Percentiles rank a stretch among this genome's conserved stretches.
Evolutionary conservation across 2,888 invertebrate species (phyloP).

Genomic region (Azorinus chamasolen): DNA sequence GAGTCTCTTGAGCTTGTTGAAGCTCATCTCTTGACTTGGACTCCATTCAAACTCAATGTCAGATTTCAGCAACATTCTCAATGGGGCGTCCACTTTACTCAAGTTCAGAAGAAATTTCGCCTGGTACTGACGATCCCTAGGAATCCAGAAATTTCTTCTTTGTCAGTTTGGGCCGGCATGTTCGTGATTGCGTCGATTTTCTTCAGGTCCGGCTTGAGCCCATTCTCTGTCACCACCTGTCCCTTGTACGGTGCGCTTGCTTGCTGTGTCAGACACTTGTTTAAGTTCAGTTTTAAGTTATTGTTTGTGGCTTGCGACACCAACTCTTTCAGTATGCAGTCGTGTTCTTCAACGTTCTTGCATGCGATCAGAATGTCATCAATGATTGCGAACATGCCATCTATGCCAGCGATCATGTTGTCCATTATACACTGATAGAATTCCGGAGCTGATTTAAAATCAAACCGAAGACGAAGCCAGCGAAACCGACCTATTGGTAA

Average conservation of each 20-base stretch:
- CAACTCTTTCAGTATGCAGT: conserved; percentile 52
- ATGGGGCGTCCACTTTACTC: no score
- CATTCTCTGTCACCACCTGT: conserved; percentile 39
- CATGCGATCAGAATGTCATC: conserved; percentile 65
- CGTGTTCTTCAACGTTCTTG: conserved; percentile 51
- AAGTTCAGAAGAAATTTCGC: no score
- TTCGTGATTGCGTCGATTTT: conserved; percentile 58
- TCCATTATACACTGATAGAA: conserved; percentile 67
- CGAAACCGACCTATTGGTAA: conserved; percentile 64
- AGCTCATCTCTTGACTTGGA: no score
- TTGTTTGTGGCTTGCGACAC: conserved; percentile 49
- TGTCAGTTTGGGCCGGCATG: conserved; percentile 64
- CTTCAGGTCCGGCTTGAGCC: conserved; percentile 55
- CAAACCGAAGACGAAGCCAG: conserved; percentile 65
- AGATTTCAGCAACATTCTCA: no score
- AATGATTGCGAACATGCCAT: conserved; percentile 59
- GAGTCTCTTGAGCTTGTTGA: no score
- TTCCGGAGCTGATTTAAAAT: conserved; percentile 63
- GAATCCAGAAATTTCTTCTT: conserved; percentile 59
- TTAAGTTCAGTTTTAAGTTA: conserved; percentile 62
- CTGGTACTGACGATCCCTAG: conserved; percentile 60
- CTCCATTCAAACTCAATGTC: no score
- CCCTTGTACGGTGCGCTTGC: conserved; percentile 48
- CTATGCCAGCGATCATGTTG: conserved; percentile 56
- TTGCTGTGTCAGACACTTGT: conserved; percentile 48